phyloP scores from a whole-genome alignment of 2,888 invertebrate species.

The Dryocosmus kuriphilus region DNA sequence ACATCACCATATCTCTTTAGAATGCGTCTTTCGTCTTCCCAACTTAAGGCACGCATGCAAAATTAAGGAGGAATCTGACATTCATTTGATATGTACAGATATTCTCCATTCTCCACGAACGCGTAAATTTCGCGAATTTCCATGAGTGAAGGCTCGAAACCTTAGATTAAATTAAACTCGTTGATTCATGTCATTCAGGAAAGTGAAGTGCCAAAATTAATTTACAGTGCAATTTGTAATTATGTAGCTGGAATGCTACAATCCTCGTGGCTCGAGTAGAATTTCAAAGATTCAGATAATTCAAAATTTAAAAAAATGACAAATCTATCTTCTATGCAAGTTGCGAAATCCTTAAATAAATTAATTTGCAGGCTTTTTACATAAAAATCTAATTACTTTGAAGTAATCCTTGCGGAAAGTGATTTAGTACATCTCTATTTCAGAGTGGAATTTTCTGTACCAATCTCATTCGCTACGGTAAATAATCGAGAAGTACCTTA shows the following conservation, averaged over 20 bases:
- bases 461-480: too few species aligned
- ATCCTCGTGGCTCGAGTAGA: background rate
- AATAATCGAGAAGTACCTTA: too few species aligned
- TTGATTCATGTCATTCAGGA: slow-evolving; percentile 1
- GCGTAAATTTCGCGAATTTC: slow-evolving; percentile 21
- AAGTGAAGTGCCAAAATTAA: background rate
- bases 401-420: too few species aligned
- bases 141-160: background rate
- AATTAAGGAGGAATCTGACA: slow-evolving; percentile 3
- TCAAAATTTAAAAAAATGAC: too few species aligned
- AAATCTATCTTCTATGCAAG: too few species aligned
- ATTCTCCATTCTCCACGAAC: background rate
- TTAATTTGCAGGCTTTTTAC: too few species aligned
- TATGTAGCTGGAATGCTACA: background rate
- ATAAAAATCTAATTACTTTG: too few species aligned
- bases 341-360: too few species aligned
- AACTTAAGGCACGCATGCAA: slow-evolving; percentile 13
- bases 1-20: slow-evolving; percentile 18
- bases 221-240: slow-evolving; percentile 1
- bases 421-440: too few species aligned
- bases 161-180: slow-evolving; percentile 25
- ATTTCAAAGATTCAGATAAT: background rate
- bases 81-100: slow-evolving; percentile 8
- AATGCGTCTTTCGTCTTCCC: slow-evolving; percentile 18
- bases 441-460: too few species aligned